Conservation (phyloP, 2,113 vertebrate genomes). For the Mirza zaza region DNA sequence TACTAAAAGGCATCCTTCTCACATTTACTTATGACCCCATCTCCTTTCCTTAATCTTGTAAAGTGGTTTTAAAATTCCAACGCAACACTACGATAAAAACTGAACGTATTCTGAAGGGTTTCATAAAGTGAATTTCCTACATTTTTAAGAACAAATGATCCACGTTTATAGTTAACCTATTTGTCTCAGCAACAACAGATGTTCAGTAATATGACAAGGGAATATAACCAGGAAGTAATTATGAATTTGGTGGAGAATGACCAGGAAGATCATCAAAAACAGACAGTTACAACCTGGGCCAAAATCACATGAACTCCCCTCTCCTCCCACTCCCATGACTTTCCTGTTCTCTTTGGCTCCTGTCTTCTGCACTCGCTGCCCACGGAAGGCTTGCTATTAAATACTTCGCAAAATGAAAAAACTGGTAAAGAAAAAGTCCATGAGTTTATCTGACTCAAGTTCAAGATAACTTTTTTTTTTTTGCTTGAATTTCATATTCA, state of each 20-base stretch:
- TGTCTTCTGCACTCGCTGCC: not conserved
- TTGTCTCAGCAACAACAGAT: slow-evolving; percentile 26
- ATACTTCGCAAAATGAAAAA: not conserved
- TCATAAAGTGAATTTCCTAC: slow-evolving; percentile 18
- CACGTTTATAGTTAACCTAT: not conserved
- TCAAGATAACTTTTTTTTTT: not conserved
- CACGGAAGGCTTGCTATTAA: not conserved
- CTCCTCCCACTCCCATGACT: not conserved
- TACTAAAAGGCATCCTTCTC: not conserved
- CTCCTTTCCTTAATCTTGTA: slow-evolving; percentile 35
- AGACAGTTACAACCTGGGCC: not conserved
- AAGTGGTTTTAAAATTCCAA: slow-evolving; percentile 46
- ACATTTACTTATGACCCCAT: not conserved
- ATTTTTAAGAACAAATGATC: slow-evolving; percentile 29
- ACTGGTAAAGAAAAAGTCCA: not conserved
- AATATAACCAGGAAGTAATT: slow-evolving; percentile 1
- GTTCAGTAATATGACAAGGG: not conserved
- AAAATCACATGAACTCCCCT: not conserved
- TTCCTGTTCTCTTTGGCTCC: not conserved
- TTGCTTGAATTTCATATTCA: slow-evolving; percentile 3
- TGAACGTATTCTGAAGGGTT: not conserved
- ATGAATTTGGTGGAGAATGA: not conserved
- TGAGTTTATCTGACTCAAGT: not conserved
- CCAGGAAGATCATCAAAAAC: not conserved
- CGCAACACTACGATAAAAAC: not conserved